Evolutionary conservation across 2,797 vertebrate genomes (phyloP).

Genomic region (Toxotes lorentzi): DNA sequence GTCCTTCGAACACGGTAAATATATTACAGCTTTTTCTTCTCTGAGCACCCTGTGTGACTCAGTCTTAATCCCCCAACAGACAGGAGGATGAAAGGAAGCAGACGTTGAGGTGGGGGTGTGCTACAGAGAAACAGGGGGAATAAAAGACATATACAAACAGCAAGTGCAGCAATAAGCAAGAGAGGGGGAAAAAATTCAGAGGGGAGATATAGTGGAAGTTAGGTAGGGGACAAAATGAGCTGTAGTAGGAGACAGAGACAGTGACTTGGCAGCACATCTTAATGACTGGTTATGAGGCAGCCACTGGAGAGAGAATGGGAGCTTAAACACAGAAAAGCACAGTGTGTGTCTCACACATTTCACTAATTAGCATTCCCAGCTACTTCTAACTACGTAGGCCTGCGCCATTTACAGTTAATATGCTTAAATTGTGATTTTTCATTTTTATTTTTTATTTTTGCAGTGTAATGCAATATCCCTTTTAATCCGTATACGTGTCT

Average conservation of each 20-base stretch:
- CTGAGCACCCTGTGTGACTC: slow-evolving; percentile 59
- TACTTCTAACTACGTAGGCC: slow-evolving; percentile 6
- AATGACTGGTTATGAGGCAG: slow-evolving; percentile 35
- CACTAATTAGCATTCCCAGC: slow-evolving; percentile 43
- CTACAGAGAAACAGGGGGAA: slow-evolving; percentile 12
- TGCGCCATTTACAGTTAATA: slow-evolving; percentile 21
- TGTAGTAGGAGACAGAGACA: slow-evolving; percentile 24
- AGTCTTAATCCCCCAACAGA: slow-evolving; percentile 69
- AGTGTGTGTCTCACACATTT: slow-evolving; percentile 28
- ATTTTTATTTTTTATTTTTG: slow-evolving; percentile 38
- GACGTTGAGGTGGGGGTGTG: slow-evolving; percentile 17
- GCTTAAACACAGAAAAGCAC: slow-evolving; percentile 39
- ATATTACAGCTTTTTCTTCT: slow-evolving; percentile 56
- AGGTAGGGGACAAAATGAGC: slow-evolving; percentile 11
- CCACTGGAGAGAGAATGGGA: slow-evolving; percentile 16
- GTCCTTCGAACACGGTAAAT: slow-evolving; percentile 68
- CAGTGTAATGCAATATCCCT: slow-evolving; percentile 21
- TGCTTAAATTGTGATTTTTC: slow-evolving; percentile 54
- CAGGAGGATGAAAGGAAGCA: slow-evolving; percentile 59
- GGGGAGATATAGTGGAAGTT: slow-evolving; percentile 7
- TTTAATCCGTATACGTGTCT: slow-evolving; percentile 47
- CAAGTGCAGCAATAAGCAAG: slow-evolving; percentile 32
- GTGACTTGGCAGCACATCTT: slow-evolving; percentile 49
- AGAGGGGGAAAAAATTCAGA: background rate
- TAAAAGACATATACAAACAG: slow-evolving; percentile 40